Conservation (phyloP, 2,113 vertebrate genomes). For the Passer domesticus region DNA sequence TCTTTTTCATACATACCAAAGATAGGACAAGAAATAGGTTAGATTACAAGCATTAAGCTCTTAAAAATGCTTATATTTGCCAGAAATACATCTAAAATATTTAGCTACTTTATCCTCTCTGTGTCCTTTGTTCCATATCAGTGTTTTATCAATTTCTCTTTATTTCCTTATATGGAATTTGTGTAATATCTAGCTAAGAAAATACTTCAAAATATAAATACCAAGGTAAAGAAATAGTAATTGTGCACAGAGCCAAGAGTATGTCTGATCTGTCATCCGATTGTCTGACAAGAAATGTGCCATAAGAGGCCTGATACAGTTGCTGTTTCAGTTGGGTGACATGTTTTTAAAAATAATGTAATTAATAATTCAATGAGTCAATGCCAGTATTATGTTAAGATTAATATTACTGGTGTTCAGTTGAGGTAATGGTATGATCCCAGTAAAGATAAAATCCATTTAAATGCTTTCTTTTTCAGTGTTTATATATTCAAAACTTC, state of each 20-base stretch:
- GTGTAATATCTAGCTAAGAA: neutral
- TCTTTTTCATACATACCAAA: neutral
- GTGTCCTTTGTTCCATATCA: neutral
- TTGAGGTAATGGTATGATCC: neutral
- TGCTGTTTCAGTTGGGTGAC: neutral
- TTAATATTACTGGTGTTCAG: neutral
- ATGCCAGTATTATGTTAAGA: neutral
- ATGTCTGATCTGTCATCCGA: neutral
- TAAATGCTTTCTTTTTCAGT: neutral
- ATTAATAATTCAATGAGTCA: neutral
- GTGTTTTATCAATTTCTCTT: neutral
- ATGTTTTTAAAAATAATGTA: fast-evolving
- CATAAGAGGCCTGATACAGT: neutral
- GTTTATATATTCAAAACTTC: neutral
- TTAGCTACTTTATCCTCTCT: neutral
- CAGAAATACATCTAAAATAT: neutral
- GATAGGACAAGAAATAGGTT: neutral
- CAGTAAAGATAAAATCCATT: neutral
- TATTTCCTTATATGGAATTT: neutral
- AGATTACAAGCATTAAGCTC: neutral
- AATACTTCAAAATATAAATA: neutral
- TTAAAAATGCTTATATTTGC: neutral
- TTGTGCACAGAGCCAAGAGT: neutral
- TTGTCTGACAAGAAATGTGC: neutral
- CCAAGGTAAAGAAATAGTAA: neutral